These are phyloP conservation scores for Ciconia nigra DNA, from an alignment of 2,797 vertebrate genomes.

Conservation along the genomic window DNA sequence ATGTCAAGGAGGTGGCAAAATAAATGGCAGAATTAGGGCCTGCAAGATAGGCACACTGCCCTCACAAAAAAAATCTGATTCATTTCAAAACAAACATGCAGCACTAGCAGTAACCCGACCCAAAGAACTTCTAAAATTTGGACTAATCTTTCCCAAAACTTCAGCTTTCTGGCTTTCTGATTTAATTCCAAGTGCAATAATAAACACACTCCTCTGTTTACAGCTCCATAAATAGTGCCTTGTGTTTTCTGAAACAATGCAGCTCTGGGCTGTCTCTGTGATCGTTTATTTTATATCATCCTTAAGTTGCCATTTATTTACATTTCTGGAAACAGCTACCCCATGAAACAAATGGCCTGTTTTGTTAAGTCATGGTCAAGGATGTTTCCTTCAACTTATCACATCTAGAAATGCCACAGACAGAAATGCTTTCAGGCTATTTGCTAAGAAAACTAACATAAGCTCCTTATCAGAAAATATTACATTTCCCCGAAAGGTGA, in stretches of 20 bases:
- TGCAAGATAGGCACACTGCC: background rate
- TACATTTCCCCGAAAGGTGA: constrained; percentile 82
- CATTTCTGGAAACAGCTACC: constrained; percentile 68
- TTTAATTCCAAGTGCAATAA: constrained; percentile 61
- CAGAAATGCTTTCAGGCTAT: constrained; percentile 80
- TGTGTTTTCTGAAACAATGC: constrained; percentile 69
- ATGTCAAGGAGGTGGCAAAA: background rate
- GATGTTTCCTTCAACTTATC: constrained; percentile 81
- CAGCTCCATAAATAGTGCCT: constrained; percentile 69
- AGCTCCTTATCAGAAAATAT: constrained; percentile 93
- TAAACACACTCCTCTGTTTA: constrained; percentile 64
- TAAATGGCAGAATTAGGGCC: background rate
- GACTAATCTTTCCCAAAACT: constrained; percentile 33
- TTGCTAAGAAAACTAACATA: constrained; percentile 85
- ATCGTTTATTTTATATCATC: constrained; percentile 74
- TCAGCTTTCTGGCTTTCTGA: constrained; percentile 51
- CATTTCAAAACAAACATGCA: background rate
- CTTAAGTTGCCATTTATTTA: constrained; percentile 73
- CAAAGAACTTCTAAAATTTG: constrained; percentile 12
- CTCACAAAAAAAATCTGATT: background rate
- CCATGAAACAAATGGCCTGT: constrained; percentile 69
- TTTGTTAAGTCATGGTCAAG: constrained; percentile 80
- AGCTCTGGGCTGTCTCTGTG: constrained; percentile 60
- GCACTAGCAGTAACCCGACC: background rate
- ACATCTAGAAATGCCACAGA: constrained; percentile 78